Conservation (phyloP, 2,888 invertebrate genomes). For the Ectobius pallidus region DNA sequence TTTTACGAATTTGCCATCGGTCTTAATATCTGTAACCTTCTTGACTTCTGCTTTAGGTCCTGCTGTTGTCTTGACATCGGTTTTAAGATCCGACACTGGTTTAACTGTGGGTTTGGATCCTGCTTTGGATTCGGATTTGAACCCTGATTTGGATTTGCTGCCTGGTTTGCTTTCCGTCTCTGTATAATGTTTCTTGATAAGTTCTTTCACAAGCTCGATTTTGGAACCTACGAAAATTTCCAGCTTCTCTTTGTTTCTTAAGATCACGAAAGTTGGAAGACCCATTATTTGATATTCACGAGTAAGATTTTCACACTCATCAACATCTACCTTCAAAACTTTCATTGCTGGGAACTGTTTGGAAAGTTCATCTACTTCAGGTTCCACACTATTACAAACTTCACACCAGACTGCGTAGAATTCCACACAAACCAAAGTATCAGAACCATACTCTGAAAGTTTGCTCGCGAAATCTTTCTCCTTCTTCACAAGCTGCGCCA, state of each 20-base stretch:
- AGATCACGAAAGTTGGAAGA: neutral
- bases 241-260: neutral
- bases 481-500: too few relatives aligned
- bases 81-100: too few relatives aligned
- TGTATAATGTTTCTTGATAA: too few relatives aligned
- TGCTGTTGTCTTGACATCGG: too few relatives aligned
- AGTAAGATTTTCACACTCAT: neutral
- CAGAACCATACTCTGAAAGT: neutral
- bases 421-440: neutral
- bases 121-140: too few relatives aligned
- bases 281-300: neutral
- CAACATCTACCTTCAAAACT: neutral
- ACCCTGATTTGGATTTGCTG: too few relatives aligned
- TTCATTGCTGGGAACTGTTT: neutral
- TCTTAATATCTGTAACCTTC: too few relatives aligned
- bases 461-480: too few relatives aligned
- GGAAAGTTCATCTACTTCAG: neutral
- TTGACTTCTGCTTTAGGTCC: too few relatives aligned
- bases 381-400: neutral
- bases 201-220: neutral
- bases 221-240: neutral
- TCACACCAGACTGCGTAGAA: neutral
- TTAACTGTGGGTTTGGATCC: too few relatives aligned
- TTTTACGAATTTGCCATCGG: too few relatives aligned
- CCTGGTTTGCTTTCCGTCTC: too few relatives aligned